These are phyloP conservation scores for Metacarcinus magister DNA, from an alignment of 2,888 invertebrate species.

Conservation along the genomic window DNA sequence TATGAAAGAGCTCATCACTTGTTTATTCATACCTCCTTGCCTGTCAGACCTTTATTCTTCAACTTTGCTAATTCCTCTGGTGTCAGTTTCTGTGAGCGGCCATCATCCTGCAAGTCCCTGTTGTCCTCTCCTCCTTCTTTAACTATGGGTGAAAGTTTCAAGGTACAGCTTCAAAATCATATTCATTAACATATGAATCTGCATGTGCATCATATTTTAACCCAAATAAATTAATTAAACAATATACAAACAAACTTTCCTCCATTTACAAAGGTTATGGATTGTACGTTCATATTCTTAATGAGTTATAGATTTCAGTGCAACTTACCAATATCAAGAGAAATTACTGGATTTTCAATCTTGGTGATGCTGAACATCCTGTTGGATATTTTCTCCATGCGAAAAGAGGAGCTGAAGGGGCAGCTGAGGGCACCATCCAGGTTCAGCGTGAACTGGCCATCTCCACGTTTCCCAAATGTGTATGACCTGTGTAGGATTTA, in stretches of 20 bases:
- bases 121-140: constrained; percentile 84
- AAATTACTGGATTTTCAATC: constrained; percentile 53
- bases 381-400: constrained; percentile 72
- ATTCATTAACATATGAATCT: not conserved
- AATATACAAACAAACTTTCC: not conserved
- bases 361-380: constrained; percentile 64
- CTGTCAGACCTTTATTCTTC: constrained; percentile 85
- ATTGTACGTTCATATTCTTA: not conserved
- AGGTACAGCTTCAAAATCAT: not conserved
- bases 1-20: not conserved
- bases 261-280: not conserved
- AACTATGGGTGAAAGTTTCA: constrained; percentile 52
- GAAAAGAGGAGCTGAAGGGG: constrained; percentile 65
- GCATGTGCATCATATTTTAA: not conserved
- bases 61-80: constrained; percentile 85
- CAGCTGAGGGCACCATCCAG: constrained; percentile 72
- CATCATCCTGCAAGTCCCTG: constrained; percentile 85
- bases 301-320: not conserved
- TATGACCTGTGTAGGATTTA: constrained; percentile 62
- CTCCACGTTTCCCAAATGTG: constrained; percentile 76
- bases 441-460: constrained; percentile 73
- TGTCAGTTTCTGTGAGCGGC: constrained; percentile 85
- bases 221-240: not conserved
- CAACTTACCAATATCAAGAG: constrained; percentile 73
- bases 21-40: constrained; percentile 83